Base-by-base conservation (phyloP, 1,140 invertebrate species). In the Lasaia peninsularis region DNA sequence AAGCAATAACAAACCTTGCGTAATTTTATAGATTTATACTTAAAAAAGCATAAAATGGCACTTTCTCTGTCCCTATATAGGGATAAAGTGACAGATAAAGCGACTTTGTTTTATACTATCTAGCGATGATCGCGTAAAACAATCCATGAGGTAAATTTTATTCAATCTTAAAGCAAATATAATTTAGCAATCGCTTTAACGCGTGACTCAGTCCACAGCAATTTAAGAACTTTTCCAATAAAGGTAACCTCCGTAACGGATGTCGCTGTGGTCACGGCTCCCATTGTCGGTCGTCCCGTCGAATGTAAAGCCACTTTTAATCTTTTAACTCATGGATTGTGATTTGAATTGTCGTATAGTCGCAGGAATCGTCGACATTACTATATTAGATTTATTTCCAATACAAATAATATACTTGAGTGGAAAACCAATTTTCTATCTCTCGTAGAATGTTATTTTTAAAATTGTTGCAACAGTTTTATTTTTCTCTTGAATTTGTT, bases 221-320 rank as follows among this genome's bases (percentile, higher is more conserved):
- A 63, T 66, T 60, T 56, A 59, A 57, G 69, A 86, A 86, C 80
- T 86, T 86, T 86, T 86, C 80, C 79, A 86, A 86, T 86, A 86
- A 83, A 81, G 67, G 77, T 70, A 77, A 76, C 68, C 62, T 70
- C 58, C 57, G 52, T 60, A 57, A 63, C 58, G 63, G 60, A 60
- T 55, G 63, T 72, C 72, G 71, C 64, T 76, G 75, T 60, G 81
- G 79, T 78, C 71, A 61, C 68, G 57, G 60, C 62, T 62, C 70
- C 76, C 78, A 79, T 81, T 48, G 40, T 48, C 11, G 40, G 40
- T 66, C 68, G 53, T 65, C 65, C 69, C 64, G 62, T 72, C 67
- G 69, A 73, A 77, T 79, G 75, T 73, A 70, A 69, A 70, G 60
- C 52, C 71, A 75, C 78, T 75, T 78, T 78, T 80, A 83, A 78